phyloP scores from a whole-genome alignment of 2,113 vertebrate genomes.

The Fregetta grallaria region DNA sequence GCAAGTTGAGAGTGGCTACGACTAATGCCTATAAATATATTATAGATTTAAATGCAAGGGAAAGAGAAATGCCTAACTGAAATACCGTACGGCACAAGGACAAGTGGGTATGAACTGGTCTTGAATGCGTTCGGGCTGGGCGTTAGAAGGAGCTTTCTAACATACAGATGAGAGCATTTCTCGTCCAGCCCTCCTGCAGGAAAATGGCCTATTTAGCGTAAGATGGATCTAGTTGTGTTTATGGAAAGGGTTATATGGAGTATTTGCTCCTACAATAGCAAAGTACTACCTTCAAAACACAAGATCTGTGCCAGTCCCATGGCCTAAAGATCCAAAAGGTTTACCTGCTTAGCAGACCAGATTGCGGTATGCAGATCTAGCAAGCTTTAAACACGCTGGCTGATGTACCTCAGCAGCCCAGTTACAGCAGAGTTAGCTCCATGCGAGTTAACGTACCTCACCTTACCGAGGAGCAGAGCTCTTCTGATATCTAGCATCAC shows the following conservation, averaged over 20 bases:
- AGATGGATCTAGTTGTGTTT: neutral
- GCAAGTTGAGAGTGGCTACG: neutral
- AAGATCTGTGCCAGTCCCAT: neutral
- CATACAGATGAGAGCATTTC: neutral
- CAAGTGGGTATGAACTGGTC: neutral
- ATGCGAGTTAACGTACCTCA: rapidly evolving
- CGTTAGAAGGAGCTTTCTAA: neutral
- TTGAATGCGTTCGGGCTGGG: neutral
- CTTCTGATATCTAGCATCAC: neutral
- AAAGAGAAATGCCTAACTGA: neutral
- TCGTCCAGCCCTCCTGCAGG: neutral
- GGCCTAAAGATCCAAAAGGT: neutral
- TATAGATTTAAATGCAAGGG: neutral
- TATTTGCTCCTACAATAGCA: neutral
- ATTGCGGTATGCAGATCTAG: neutral
- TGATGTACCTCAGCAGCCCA: neutral
- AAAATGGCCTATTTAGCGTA: neutral
- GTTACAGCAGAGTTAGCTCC: neutral
- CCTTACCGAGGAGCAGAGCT: neutral
- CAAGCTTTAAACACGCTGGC: neutral
- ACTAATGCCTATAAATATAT: neutral
- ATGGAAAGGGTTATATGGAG: neutral
- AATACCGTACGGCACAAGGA: neutral
- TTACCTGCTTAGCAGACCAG: neutral
- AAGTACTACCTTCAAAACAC: neutral